Conservation (phyloP, 2,797 vertebrate genomes). For the Rhynchonycteris naso region DNA sequence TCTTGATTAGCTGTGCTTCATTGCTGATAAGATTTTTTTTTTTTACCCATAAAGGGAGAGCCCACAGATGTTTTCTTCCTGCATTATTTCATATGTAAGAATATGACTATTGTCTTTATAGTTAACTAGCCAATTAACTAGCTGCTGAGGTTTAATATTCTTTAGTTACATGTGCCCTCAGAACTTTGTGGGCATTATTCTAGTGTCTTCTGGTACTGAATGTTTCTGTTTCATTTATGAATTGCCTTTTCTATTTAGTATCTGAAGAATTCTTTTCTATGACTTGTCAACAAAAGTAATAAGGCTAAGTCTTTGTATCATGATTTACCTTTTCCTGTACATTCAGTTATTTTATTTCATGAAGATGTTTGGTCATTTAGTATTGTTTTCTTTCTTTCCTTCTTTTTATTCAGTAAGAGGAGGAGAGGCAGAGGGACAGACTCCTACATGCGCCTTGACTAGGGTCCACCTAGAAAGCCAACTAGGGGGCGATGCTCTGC, state of each 20-base stretch:
- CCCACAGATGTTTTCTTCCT: not conserved
- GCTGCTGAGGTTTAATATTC: not conserved
- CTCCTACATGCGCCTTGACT: too few relatives aligned
- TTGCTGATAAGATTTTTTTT: not conserved
- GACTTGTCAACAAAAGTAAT: not conserved
- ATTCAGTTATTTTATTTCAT: not conserved
- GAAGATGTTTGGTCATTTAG: not conserved
- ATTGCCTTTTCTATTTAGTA: not conserved
- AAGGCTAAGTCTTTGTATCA: not conserved
- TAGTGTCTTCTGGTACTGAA: not conserved
- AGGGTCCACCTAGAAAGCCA: too few relatives aligned
- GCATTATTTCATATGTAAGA: not conserved
- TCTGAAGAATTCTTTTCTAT: not conserved
- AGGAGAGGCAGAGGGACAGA: too few relatives aligned
- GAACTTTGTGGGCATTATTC: not conserved
- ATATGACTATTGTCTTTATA: not conserved
- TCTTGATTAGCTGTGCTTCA: not conserved
- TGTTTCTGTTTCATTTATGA: not conserved
- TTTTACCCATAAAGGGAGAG: not conserved
- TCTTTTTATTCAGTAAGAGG: too few relatives aligned
- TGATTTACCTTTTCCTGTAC: not conserved
- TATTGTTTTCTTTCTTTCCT: not conserved
- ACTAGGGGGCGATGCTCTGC: too few relatives aligned
- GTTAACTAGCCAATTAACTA: not conserved
- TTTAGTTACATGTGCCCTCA: not conserved